Evolutionary conservation across 2,113 vertebrate species (phyloP).

Genomic region (Pituophis catenifer): DNA sequence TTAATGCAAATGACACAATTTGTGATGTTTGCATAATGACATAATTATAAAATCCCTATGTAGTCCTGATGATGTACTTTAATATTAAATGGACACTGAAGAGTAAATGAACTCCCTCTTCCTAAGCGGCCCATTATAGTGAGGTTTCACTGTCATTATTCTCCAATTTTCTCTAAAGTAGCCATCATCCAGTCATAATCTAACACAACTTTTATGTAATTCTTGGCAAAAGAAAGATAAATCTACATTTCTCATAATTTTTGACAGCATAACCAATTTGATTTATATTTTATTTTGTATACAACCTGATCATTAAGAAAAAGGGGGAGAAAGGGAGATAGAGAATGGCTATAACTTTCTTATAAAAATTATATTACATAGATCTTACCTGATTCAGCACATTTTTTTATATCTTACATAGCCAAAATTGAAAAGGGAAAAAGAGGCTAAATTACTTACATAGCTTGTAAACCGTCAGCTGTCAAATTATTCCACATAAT

Average conservation of each 20-base stretch:
- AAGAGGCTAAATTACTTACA: conserved; percentile 75
- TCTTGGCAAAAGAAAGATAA: background rate
- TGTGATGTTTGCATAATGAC: background rate
- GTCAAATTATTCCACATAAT: conserved; percentile 98
- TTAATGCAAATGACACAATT: background rate
- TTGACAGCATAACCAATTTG: background rate
- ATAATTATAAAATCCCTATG: background rate
- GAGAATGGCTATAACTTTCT: background rate
- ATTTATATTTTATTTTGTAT: background rate
- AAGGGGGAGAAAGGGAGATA: background rate
- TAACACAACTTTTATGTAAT: background rate
- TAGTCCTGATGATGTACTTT: background rate
- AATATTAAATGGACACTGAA: background rate
- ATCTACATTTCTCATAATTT: background rate
- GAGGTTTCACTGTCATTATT: background rate
- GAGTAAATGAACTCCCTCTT: background rate
- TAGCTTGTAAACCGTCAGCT: conserved; percentile 87
- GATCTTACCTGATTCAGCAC: background rate
- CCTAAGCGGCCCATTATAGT: background rate
- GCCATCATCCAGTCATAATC: background rate
- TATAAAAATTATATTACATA: background rate
- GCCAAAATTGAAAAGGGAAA: background rate
- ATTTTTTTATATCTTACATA: background rate
- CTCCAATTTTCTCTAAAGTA: background rate
- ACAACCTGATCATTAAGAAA: background rate